Conservation (phyloP, 2,113 vertebrate species). For the Serilophus lunatus region DNA sequence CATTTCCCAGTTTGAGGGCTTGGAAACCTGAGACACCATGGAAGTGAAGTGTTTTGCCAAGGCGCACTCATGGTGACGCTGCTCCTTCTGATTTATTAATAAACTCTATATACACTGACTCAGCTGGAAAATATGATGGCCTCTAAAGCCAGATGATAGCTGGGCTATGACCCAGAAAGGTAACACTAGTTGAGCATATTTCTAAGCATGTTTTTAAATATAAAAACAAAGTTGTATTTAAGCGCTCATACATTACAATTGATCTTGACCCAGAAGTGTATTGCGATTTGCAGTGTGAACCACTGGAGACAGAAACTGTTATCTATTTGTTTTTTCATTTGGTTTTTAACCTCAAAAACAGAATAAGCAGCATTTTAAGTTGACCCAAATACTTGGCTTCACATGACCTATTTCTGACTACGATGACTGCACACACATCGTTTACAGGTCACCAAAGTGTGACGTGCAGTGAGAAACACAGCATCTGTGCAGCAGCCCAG, state of each 20-base stretch:
- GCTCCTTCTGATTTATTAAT: constrained; percentile 27
- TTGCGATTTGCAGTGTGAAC: background rate
- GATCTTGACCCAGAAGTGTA: background rate
- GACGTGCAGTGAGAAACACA: background rate
- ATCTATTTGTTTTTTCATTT: background rate
- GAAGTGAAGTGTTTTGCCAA: constrained; percentile 10
- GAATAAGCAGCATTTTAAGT: constrained; percentile 15
- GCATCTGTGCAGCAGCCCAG: background rate
- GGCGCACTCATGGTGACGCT: background rate
- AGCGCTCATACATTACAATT: background rate
- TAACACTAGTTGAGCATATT: background rate
- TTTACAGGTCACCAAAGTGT: background rate
- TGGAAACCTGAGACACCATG: background rate
- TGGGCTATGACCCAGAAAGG: background rate
- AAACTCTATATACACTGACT: background rate
- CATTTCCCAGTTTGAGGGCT: background rate
- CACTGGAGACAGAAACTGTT: background rate
- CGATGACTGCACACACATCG: background rate
- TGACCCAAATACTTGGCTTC: background rate
- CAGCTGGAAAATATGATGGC: constrained; percentile 13
- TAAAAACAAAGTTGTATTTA: background rate
- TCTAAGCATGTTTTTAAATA: background rate
- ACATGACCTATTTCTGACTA: background rate
- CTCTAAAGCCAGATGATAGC: background rate
- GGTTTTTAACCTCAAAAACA: background rate